A percentile compares a stretch with the other conserved stretches of the same genome.
Evolutionary conservation across 1,140 invertebrate genomes (phyloP).

Genomic region (Lepidurus packardi): DNA sequence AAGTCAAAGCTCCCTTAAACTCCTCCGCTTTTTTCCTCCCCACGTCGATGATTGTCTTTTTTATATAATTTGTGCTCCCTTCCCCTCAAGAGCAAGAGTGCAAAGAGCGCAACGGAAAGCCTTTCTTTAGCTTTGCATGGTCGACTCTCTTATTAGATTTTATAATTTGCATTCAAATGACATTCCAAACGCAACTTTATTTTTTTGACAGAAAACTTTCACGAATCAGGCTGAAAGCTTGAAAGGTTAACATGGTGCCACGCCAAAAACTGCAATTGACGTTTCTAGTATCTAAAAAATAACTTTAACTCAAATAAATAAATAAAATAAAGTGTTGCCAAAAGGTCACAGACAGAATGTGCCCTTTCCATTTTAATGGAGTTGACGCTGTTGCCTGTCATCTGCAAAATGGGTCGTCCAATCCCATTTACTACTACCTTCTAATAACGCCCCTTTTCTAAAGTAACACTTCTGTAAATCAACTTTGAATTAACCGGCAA

Average conservation of each 20-base stretch:
- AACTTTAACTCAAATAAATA: too few species aligned
- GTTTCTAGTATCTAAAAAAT: too few species aligned
- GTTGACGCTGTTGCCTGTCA: too few species aligned
- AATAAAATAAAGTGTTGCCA: too few species aligned
- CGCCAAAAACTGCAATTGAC: neutral
- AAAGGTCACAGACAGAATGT: too few species aligned
- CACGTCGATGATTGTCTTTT: neutral
- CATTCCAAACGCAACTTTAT: neutral
- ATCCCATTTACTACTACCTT: too few species aligned
- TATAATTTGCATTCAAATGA: neutral
- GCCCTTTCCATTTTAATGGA: too few species aligned
- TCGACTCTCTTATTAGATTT: neutral
- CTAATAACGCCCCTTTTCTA: too few species aligned
- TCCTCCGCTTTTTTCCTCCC: neutral
- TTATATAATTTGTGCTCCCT: neutral
- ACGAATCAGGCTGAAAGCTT: neutral
- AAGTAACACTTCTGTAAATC: too few species aligned
- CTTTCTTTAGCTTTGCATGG: neutral
- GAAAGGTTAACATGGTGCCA: neutral
- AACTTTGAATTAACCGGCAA: too few species aligned
- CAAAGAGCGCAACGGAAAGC: neutral
- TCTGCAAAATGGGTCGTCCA: too few species aligned
- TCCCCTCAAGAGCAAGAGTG: neutral
- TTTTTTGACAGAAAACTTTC: neutral
- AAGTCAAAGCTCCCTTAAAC: neutral